Evolutionary conservation across 2,113 vertebrate genomes (phyloP).

Genomic region (Barnardius zonarius): DNA sequence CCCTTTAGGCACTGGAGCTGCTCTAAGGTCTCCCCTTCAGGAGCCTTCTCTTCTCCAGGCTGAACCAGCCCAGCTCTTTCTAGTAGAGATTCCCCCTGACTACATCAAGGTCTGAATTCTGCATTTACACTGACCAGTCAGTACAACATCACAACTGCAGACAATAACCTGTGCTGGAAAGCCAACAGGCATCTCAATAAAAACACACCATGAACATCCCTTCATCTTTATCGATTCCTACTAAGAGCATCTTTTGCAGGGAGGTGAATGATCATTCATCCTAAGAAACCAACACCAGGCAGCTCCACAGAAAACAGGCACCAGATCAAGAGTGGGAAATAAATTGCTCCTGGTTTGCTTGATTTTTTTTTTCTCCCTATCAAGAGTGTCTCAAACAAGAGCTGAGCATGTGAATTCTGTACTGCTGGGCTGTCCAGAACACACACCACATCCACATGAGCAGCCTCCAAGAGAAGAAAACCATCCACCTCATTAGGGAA

Average conservation of each 20-base stretch:
- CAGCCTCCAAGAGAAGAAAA: not conserved
- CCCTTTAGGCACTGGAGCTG: not conserved
- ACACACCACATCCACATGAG: rapidly evolving
- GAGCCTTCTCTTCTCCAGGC: not conserved
- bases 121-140: not conserved
- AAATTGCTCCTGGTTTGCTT: too few species aligned
- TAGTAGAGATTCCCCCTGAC: not conserved
- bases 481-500: not conserved
- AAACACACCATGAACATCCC: not conserved
- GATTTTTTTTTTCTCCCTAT: not conserved
- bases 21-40: not conserved
- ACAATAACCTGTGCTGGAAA: not conserved
- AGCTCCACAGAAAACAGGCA: not conserved
- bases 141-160: not conserved
- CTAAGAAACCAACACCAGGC: not conserved
- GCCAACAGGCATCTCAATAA: not conserved
- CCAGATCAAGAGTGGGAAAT: not conserved
- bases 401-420: not conserved
- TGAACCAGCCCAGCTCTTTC: not conserved
- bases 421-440: rapidly evolving
- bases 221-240: rapidly evolving
- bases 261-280: not conserved
- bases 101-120: not conserved
- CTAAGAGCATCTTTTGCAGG: not conserved
- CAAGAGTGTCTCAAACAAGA: not conserved